phyloP scores from a whole-genome alignment of 2,113 vertebrate species.

The Miniopterus natalensis region DNA sequence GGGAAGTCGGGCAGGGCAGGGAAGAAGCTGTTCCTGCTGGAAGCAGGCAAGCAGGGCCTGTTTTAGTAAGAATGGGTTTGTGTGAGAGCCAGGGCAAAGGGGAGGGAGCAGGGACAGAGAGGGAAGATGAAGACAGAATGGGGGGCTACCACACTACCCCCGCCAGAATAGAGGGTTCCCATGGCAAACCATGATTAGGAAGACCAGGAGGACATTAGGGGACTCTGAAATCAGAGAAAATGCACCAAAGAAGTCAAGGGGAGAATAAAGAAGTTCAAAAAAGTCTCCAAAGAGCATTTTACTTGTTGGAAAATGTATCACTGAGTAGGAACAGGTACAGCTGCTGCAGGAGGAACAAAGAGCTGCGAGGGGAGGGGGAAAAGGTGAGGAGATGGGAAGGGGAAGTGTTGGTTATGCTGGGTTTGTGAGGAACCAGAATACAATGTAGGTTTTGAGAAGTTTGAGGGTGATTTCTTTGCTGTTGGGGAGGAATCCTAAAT shows the following conservation, averaged over 20 bases:
- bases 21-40: not conserved
- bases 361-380: not conserved
- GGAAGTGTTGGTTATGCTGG: not conserved
- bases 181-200: not conserved
- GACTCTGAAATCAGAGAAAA: not conserved
- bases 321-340: not conserved
- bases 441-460: not conserved
- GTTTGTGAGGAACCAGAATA: not conserved
- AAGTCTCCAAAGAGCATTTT: conserved; percentile 39
- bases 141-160: too few relatives aligned
- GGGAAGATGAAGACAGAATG: not conserved
- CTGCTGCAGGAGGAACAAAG: conserved; percentile 15
- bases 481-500: conserved; percentile 20
- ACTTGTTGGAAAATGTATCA: not conserved
- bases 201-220: not conserved
- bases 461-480: conserved; percentile 25
- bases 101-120: not conserved
- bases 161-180: not conserved
- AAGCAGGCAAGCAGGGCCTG: not conserved
- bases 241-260: not conserved
- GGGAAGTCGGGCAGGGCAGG: not conserved
- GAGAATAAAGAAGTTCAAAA: conserved; percentile 30
- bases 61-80: not conserved
- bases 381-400: not conserved
- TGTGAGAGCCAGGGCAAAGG: not conserved